These are phyloP conservation scores for Rhodeus uyekii DNA, from an alignment of 2,797 vertebrate species.

Conservation along the genomic window DNA sequence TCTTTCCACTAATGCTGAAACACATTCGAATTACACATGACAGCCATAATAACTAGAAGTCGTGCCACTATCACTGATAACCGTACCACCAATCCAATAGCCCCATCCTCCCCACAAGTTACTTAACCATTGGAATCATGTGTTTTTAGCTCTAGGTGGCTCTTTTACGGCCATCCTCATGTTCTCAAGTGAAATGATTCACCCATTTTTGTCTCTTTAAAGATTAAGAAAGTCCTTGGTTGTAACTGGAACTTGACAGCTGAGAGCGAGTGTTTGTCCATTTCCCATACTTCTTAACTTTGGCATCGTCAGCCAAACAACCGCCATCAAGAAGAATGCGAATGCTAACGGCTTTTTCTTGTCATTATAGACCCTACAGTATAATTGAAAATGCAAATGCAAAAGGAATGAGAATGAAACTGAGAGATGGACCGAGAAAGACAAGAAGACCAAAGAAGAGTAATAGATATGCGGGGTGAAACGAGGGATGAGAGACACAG, in stretches of 20 bases:
- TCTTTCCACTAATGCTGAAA: too few species aligned
- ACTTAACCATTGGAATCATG: too few species aligned
- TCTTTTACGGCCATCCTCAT: too few species aligned
- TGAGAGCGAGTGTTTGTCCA: background rate
- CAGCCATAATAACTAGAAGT: too few species aligned
- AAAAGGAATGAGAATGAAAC: background rate
- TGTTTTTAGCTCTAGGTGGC: too few species aligned
- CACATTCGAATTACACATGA: too few species aligned
- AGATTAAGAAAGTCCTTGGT: background rate
- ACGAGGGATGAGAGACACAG: slow-evolving; percentile 21
- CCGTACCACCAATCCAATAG: too few species aligned
- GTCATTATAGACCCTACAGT: background rate
- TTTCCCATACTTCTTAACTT: background rate
- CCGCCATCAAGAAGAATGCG: background rate
- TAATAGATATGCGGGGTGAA: background rate
- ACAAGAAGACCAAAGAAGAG: slow-evolving; percentile 1
- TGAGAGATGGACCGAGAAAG: background rate
- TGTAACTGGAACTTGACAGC: background rate
- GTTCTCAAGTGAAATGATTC: too few species aligned
- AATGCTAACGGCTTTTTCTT: slow-evolving; percentile 4
- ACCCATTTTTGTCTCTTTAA: background rate
- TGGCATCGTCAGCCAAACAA: background rate
- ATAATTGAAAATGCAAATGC: slow-evolving; percentile 14
- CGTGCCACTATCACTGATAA: too few species aligned
- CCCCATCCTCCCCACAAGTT: too few species aligned